Percentiles rank a stretch among this genome's conserved stretches.
Evolutionary conservation across 2,888 invertebrate species (phyloP).

Genomic region (Synergus gifuensis): DNA sequence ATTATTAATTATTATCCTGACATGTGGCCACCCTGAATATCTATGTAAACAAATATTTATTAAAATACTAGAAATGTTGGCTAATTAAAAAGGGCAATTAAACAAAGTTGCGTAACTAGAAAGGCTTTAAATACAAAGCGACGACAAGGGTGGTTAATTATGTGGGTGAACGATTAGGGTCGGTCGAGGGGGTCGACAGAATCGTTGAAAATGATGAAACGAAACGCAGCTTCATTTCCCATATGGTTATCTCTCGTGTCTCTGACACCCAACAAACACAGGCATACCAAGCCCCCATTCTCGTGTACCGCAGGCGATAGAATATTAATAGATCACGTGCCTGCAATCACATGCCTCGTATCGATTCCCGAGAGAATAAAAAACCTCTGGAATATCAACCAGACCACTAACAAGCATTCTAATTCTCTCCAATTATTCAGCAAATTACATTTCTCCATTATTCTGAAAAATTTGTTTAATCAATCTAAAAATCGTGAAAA

Average conservation of each 20-base stretch:
- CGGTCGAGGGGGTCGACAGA: not conserved
- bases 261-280: slow-evolving; percentile 31
- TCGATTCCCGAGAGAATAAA: slow-evolving; percentile 30
- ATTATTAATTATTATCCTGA: no score
- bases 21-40: no score
- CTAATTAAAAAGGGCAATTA: not conserved
- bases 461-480: not conserved
- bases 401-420: not conserved
- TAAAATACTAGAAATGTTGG: not conserved
- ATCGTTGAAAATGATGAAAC: not conserved
- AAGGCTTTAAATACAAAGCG: not conserved
- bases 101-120: slow-evolving; percentile 6
- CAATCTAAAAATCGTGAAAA: not conserved
- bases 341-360: slow-evolving; percentile 43
- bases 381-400: slow-evolving; percentile 21
- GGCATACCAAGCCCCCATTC: slow-evolving; percentile 6
- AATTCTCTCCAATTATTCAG: not conserved
- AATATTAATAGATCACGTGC: slow-evolving; percentile 57
- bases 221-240: slow-evolving; percentile 28
- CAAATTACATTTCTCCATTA: not conserved
- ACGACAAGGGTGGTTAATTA: slow-evolving; percentile 20
- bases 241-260: slow-evolving; percentile 28
- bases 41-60: not conserved
- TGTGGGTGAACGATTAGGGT: slow-evolving; percentile 24
- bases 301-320: slow-evolving; percentile 44